Percentiles rank a stretch among this genome's conserved stretches.
Evolutionary conservation across 2,888 invertebrate genomes (phyloP).

Genomic region (Poecilobothrus nobilitatus): DNA sequence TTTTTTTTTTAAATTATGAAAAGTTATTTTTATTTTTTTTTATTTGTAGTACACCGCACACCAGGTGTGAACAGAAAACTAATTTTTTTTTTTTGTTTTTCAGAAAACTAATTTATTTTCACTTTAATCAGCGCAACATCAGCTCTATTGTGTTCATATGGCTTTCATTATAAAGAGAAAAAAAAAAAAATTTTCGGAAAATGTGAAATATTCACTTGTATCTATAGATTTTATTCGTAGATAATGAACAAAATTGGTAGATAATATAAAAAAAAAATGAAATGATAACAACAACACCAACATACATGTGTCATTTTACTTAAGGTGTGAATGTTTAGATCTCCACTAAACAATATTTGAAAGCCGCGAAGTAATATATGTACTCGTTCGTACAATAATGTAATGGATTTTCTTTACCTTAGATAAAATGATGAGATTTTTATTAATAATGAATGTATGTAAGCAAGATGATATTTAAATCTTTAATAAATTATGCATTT

Average conservation of each 20-base stretch:
- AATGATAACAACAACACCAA: no score
- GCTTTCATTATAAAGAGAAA: not conserved
- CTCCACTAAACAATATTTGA: no score
- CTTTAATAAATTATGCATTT: no score
- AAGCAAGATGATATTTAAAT: no score
- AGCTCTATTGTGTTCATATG: not conserved
- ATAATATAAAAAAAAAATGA: no score
- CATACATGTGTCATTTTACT: no score
- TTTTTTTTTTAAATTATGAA: not conserved
- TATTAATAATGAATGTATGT: no score
- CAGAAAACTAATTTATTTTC: constrained; percentile 1
- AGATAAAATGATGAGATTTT: no score
- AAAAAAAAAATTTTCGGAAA: not conserved
- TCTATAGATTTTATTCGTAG: not conserved
- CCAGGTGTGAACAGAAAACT: not conserved
- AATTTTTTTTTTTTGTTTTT: not conserved
- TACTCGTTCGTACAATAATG: no score
- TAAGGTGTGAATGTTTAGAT: no score
- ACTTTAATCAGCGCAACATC: constrained; percentile 1
- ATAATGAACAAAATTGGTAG: not conserved
- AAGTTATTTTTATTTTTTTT: not conserved
- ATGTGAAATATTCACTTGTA: not conserved
- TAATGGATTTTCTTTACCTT: no score
- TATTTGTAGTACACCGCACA: not conserved
- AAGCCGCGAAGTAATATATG: no score